phyloP scores from a whole-genome alignment of 2,888 invertebrate species.

The Drosophila mettleri region DNA sequence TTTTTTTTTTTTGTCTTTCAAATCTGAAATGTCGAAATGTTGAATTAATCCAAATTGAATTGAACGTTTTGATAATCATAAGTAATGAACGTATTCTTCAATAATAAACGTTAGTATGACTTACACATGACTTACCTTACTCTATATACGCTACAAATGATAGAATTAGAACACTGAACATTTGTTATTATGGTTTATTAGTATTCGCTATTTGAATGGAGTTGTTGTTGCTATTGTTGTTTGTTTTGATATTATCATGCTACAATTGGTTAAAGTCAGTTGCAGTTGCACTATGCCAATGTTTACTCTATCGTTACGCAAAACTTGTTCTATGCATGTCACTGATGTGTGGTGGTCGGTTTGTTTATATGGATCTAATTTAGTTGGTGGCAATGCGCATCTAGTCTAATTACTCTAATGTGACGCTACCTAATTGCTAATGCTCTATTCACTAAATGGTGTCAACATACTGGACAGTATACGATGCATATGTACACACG shows the following conservation, averaged over 20 bases:
- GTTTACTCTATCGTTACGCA: slow-evolving; percentile 8
- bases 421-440: slow-evolving; percentile 7
- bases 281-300: background rate
- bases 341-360: slow-evolving; percentile 5
- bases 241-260: slow-evolving; percentile 17
- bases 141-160: slow-evolving; percentile 33
- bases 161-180: slow-evolving; percentile 21
- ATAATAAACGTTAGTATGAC: slow-evolving; percentile 19
- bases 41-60: background rate
- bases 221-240: background rate
- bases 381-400: slow-evolving; percentile 1
- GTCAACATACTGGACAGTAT: slow-evolving; percentile 6
- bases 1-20: background rate
- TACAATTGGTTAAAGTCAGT: slow-evolving; percentile 4
- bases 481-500: slow-evolving; percentile 3
- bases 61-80: background rate
- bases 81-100: slow-evolving; percentile 6
- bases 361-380: slow-evolving; percentile 2
- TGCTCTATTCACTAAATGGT: slow-evolving; percentile 1
- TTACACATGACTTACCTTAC: slow-evolving; percentile 38
- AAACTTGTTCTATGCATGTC: background rate
- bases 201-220: slow-evolving; percentile 4
- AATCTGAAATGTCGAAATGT: slow-evolving; percentile 8
- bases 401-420: slow-evolving; percentile 3
- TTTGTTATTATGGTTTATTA: slow-evolving; percentile 18